Evolutionary conservation across 2,888 invertebrate species (phyloP).

Genomic region (Geophilus truncorum): DNA sequence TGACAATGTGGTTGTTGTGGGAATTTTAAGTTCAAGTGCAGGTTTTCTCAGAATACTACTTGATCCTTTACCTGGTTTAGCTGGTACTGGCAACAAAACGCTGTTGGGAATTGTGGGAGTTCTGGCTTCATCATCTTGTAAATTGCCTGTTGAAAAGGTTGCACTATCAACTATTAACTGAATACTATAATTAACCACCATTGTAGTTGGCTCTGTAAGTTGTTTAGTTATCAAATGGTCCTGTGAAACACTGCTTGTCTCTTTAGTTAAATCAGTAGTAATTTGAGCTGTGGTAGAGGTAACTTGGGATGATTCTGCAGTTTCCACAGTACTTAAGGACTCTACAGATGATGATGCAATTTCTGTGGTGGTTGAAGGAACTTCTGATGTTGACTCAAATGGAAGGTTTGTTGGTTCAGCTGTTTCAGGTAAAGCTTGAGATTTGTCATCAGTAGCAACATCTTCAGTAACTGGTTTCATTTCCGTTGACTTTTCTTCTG

Average conservation of each 20-base stretch:
- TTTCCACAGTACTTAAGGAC: background rate
- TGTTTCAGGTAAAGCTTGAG: background rate
- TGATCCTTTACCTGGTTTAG: background rate
- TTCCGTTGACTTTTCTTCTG: background rate
- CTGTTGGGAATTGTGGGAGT: background rate
- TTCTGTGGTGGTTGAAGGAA: background rate
- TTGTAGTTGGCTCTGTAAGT: background rate
- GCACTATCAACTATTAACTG: background rate
- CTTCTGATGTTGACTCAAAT: background rate
- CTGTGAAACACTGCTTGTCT: background rate
- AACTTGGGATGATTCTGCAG: background rate
- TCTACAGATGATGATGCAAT: background rate
- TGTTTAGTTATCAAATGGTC: background rate
- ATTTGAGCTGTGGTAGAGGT: background rate
- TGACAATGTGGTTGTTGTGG: background rate
- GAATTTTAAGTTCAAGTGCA: background rate
- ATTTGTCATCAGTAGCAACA: background rate
- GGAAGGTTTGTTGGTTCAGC: background rate
- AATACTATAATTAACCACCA: background rate
- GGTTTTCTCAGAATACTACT: background rate
- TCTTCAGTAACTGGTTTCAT: background rate
- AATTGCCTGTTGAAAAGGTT: background rate
- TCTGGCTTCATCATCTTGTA: background rate
- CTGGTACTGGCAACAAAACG: background rate
- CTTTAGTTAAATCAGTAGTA: background rate